Percentiles rank a stretch among this genome's conserved stretches.
Conservation (phyloP, 2,797 vertebrate genomes). For the Syngnathus acus region DNA sequence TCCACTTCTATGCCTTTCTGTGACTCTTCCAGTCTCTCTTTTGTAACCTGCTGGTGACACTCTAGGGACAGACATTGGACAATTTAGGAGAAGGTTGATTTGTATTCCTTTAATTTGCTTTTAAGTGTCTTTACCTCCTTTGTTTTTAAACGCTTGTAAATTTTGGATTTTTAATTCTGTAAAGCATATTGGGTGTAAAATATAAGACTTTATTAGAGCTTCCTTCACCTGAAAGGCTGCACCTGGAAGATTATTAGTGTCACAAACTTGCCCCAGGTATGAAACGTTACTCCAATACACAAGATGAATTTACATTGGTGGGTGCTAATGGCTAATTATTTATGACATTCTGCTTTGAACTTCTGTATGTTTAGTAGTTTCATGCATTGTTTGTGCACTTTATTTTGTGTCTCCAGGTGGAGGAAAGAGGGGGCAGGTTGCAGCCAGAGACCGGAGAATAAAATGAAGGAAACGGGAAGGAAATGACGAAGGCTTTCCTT, state of each 20-base stretch:
- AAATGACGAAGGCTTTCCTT: constrained; percentile 61
- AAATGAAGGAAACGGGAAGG: constrained; percentile 74
- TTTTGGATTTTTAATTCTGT: too few relatives aligned
- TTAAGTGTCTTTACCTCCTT: too few relatives aligned
- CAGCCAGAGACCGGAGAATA: constrained; percentile 54
- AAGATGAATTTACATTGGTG: neutral
- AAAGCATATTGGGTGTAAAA: neutral
- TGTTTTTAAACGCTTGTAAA: too few relatives aligned
- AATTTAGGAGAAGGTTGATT: neutral
- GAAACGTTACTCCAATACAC: neutral
- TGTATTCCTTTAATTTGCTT: too few relatives aligned
- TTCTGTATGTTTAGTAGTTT: neutral
- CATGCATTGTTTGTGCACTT: constrained; percentile 22
- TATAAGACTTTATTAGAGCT: constrained; percentile 16
- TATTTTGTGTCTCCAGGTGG: constrained; percentile 44
- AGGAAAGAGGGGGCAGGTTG: constrained; percentile 54
- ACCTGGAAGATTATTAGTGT: constrained; percentile 5
- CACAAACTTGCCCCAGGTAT: neutral
- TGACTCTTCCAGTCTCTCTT: neutral
- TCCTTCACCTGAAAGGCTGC: constrained; percentile 31
- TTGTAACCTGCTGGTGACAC: neutral
- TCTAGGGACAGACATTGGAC: neutral
- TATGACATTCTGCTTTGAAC: neutral
- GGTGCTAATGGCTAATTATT: constrained; percentile 17
- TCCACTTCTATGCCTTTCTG: neutral